Evolutionary conservation across 2,797 vertebrate genomes (phyloP), one percentile per base, ranked within the genome.

Genomic region (Allobates femoralis): DNA sequence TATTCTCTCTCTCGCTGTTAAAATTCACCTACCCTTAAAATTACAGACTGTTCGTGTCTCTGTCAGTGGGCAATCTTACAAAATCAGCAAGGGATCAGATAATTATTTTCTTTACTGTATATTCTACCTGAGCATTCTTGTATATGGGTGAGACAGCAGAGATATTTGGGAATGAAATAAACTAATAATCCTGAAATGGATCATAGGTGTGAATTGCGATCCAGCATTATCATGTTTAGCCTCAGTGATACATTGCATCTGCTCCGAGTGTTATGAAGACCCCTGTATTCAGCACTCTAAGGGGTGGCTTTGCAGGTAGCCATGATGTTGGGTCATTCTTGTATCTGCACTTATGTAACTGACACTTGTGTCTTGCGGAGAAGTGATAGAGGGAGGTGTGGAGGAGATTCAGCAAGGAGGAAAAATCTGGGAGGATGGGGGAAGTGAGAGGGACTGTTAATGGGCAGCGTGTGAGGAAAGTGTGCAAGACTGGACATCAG

Each of bases 291-390:
- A 12, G 46, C 23, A 26, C 41, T 2, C 23, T 26, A 41, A 23
- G 71, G 67, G 41, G 41, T 1, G 37, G 41, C 4, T 21, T 5
- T 26, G 37, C 71, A 74, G 71, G 71, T 74, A 21, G 12, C 32
- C 32, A 41, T 41, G 34, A 34, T 74, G 37, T 71, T 71, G 69
- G 41, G 71, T 74, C n/a, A n/a, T n/a, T n/a, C n/a, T n/a, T n/a
- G n/a, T n/a, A n/a, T n/a, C 28, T 60, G 56, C 41, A 69, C 81
- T 74, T 79, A 76, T 81, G 76, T 81, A 56, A 86, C 30, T 81
- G 79, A 76, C 85, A 76, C 56, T 81, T 86, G n/a, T n/a, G 79
- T 34, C 81, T 74, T n/a, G 64, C 74, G 66, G 85, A 51, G 34
- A 73, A 60, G 78, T 34, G 19, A 80, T 30, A 50, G 37, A 56